Percentiles rank a stretch among this genome's conserved stretches.
Evolutionary conservation across 1,140 invertebrate genomes (phyloP).

Genomic region (Calliopsis andreniformis): DNA sequence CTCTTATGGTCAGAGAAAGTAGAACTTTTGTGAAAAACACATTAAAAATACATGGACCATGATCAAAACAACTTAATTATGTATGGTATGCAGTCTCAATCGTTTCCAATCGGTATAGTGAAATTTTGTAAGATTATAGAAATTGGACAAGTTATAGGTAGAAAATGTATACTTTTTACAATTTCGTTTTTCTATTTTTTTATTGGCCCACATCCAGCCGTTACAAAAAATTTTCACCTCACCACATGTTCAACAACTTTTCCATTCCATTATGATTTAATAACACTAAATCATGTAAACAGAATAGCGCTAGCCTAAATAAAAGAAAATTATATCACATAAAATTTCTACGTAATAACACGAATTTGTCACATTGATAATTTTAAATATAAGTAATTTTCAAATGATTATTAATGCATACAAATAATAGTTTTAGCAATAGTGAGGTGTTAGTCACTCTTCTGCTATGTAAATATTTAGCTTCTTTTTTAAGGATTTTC

Average conservation of each 20-base stretch:
- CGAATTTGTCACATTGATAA: conserved; percentile 35
- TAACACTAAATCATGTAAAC: conserved; percentile 56
- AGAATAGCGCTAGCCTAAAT: conserved; percentile 64
- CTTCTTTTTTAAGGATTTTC: conserved; percentile 41
- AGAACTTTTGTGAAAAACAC: conserved; percentile 64
- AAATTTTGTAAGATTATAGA: neutral
- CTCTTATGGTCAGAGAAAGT: neutral
- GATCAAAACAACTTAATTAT: conserved; percentile 68
- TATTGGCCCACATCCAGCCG: conserved; percentile 76
- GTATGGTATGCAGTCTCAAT: neutral
- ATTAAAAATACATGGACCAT: conserved; percentile 51
- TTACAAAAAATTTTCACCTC: conserved; percentile 73
- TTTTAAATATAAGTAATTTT: conserved; percentile 17
- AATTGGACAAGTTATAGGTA: neutral
- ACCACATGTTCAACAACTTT: conserved; percentile 55
- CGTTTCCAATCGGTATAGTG: neutral
- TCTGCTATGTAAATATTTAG: conserved; percentile 55
- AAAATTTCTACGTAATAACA: conserved; percentile 33
- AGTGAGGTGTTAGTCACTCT: conserved; percentile 24
- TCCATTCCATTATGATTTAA: conserved; percentile 41
- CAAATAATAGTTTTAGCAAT: conserved; percentile 32
- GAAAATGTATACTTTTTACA: conserved; percentile 15
- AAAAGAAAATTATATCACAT: conserved; percentile 61
- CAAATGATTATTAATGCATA: conserved; percentile 30
- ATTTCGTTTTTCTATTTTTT: conserved; percentile 65